Evolutionary conservation across 2,888 invertebrate species (phyloP).

Genomic region (Cryptocephalus primarius): DNA sequence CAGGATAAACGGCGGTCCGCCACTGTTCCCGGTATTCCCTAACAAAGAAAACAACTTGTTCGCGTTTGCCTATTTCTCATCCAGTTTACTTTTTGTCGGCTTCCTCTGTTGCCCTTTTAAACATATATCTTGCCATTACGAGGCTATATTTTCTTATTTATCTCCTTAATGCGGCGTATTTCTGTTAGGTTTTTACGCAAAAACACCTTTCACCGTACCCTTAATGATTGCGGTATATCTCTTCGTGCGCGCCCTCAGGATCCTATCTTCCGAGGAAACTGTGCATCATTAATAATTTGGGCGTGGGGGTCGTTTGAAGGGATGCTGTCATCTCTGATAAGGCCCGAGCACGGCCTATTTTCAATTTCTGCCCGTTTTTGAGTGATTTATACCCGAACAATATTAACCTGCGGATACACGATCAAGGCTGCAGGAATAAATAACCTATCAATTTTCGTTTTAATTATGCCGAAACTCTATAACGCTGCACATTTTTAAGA

Average conservation of each 20-base stretch:
- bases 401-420: too few species aligned
- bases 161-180: conserved; percentile 22
- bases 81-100: conserved; percentile 12
- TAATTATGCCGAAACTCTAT: too few species aligned
- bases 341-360: background rate
- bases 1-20: too few species aligned
- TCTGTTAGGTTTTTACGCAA: conserved; percentile 17
- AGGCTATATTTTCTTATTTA: conserved; percentile 30
- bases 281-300: conserved; percentile 17
- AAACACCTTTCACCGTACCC: conserved; percentile 16
- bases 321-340: background rate
- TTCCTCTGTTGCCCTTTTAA: conserved; percentile 19
- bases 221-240: conserved; percentile 19
- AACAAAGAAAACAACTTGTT: conserved; percentile 11
- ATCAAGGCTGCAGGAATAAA: too few species aligned
- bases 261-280: conserved; percentile 11
- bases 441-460: too few species aligned
- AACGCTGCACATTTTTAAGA: too few species aligned
- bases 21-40: too few species aligned
- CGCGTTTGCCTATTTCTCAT: conserved; percentile 12
- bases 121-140: conserved; percentile 29
- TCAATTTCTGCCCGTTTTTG: too few species aligned
- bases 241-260: conserved; percentile 1
- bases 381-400: too few species aligned
- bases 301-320: background rate